Percentiles rank a stretch among this genome's conserved stretches.
phyloP scores from a whole-genome alignment of 2,888 invertebrate genomes.

The Tetanocera ferruginea region DNA sequence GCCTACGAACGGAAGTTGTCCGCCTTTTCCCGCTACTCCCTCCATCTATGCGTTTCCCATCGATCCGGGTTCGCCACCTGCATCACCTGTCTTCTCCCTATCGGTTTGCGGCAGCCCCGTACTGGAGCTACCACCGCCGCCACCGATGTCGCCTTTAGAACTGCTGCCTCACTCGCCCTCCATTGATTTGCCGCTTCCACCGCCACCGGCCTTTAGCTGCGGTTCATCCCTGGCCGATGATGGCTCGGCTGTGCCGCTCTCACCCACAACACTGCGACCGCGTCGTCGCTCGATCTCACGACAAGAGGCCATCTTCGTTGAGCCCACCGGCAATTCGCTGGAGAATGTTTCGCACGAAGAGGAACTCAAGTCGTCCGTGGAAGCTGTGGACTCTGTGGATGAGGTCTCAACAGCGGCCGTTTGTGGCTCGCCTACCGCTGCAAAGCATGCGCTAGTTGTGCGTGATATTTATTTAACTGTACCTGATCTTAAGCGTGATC shows the following conservation, averaged over 20 bases:
- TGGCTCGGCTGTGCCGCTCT: slow-evolving; percentile 54
- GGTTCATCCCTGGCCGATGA: slow-evolving; percentile 41
- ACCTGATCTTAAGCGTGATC: slow-evolving; percentile 85
- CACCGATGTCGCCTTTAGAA: slow-evolving; percentile 54
- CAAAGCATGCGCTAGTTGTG: slow-evolving; percentile 70
- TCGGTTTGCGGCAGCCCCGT: slow-evolving; percentile 64
- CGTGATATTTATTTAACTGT: slow-evolving; percentile 84
- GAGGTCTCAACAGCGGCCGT: slow-evolving; percentile 68
- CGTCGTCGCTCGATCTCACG: slow-evolving; percentile 83
- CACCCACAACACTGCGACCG: slow-evolving; percentile 67
- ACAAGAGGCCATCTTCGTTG: slow-evolving; percentile 86
- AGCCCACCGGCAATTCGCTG: slow-evolving; percentile 79
- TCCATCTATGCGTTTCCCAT: slow-evolving; percentile 59
- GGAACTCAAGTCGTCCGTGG: slow-evolving; percentile 57
- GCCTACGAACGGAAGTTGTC: slow-evolving; percentile 72
- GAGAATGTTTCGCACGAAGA: slow-evolving; percentile 77
- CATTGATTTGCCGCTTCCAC: slow-evolving; percentile 52
- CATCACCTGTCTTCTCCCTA: slow-evolving; percentile 64
- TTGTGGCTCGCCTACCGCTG: slow-evolving; percentile 59
- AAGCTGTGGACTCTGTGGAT: slow-evolving; percentile 59
- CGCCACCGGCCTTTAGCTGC: slow-evolving; percentile 48
- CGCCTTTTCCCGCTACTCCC: slow-evolving; percentile 59
- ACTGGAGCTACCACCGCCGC: slow-evolving; percentile 61
- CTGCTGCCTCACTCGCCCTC: slow-evolving; percentile 48
- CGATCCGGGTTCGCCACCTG: slow-evolving; percentile 65